A percentile compares a stretch with the other conserved stretches of the same genome.
These are phyloP conservation scores for Pampusana beccarii DNA, from an alignment of 2,113 vertebrate species.

Conservation along the genomic window DNA sequence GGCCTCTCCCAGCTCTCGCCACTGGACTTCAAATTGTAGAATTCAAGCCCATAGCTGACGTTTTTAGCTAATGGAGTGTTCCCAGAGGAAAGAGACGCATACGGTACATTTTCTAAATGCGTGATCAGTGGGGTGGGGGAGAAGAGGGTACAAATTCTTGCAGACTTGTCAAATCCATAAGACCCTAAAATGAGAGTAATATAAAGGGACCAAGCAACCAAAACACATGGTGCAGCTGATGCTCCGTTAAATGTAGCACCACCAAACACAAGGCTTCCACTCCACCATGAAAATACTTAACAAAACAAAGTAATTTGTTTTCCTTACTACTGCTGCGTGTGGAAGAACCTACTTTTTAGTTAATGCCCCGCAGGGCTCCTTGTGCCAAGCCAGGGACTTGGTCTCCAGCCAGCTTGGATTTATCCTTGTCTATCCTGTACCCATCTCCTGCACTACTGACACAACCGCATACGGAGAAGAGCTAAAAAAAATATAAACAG, in stretches of 20 bases:
- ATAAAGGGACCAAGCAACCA: not conserved
- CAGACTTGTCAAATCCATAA: not conserved
- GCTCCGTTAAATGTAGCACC: not conserved
- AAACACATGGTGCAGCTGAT: not conserved
- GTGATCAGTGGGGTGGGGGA: not conserved
- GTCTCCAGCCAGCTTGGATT: not conserved
- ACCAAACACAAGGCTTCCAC: not conserved
- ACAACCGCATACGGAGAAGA: not conserved
- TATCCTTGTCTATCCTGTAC: not conserved
- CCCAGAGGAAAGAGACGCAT: not conserved
- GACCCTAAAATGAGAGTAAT: not conserved
- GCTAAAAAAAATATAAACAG: not conserved
- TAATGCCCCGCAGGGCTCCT: not conserved
- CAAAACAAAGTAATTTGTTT: not conserved
- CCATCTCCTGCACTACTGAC: not conserved
- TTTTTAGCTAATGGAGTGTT: not conserved
- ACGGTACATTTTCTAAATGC: accelerated
- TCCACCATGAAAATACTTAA: not conserved
- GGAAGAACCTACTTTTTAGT: not conserved
- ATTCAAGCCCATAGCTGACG: not conserved
- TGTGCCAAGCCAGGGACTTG: not conserved
- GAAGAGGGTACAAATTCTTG: not conserved
- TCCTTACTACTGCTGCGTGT: not conserved
- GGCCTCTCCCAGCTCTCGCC: not conserved
- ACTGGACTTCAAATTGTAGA: not conserved